Percentiles rank a stretch among this genome's conserved stretches.
Conservation (phyloP, 2,888 invertebrate genomes). For the Papilio demoleus region DNA sequence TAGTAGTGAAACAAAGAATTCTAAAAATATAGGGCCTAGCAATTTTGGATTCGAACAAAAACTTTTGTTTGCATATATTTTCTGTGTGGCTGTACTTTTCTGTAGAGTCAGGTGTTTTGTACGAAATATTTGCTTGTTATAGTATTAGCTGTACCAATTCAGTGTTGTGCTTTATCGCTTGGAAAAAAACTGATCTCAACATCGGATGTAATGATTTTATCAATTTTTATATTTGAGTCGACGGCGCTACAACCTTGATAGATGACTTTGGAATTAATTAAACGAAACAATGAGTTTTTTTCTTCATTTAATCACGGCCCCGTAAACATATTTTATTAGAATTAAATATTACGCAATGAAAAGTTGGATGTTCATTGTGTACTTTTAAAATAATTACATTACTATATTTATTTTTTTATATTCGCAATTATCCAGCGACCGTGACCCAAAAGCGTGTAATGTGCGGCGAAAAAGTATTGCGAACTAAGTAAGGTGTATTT, state of each 20-base stretch:
- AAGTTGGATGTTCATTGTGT: background rate
- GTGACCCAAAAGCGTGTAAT: conserved; percentile 29
- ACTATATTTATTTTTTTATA: conserved; percentile 26
- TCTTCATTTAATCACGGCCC: conserved; percentile 27
- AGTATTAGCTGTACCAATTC: background rate
- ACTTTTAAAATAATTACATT: conserved; percentile 27
- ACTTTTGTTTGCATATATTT: background rate
- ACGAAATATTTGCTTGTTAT: background rate
- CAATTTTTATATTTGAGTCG: conserved; percentile 38
- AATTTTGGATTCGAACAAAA: background rate
- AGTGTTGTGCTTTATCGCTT: background rate
- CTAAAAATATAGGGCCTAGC: background rate
- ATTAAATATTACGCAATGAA: conserved; percentile 30
- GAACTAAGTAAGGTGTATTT: background rate
- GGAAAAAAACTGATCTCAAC: conserved; percentile 30
- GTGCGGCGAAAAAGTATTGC: conserved; percentile 30
- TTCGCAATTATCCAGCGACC: conserved; percentile 28
- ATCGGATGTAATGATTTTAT: conserved; percentile 36
- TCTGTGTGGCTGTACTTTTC: conserved; percentile 4
- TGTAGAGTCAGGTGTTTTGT: background rate
- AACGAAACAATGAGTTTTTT: conserved; percentile 38
- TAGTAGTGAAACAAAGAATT: background rate
- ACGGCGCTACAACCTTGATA: conserved; percentile 35
- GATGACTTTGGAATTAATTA: conserved; percentile 41
- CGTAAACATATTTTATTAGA: conserved; percentile 29